Base-by-base conservation (phyloP, 2,797 vertebrate genomes). In the Aplochiton taeniatus region DNA sequence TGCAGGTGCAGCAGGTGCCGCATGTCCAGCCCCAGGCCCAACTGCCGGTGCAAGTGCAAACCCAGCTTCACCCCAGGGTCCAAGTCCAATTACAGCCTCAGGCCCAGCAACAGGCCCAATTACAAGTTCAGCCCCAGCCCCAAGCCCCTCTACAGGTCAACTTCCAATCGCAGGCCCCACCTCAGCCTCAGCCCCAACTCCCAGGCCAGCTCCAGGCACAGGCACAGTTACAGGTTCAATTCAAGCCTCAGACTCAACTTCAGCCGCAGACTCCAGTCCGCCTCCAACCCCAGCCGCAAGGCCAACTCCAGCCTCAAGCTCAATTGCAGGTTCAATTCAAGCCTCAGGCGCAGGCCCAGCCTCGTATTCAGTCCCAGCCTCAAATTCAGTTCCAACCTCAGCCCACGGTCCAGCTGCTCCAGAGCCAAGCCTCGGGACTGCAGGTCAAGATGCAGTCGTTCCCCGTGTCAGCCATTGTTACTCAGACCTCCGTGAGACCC, bases 281-380 rank as follows among this genome's bases (percentile, higher is more conserved):
- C 20, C 75, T 74, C 56, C 85, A 87, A 14, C 77, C 81, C 14
- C 84, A 88, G 65, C 77, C 85, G 1, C 52, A 54, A 54, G 4
- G 2, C 8, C 49, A 50, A 50, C 12, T 16, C 2, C 49, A 50
- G 16, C 49, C 49, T 16, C 49, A 50, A 45, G 11, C 52, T 31
- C 31, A 2, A n/a, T 31, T 31, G 5, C 61, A 52, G 16, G 13
- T 84, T 65, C 85, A 85, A 63, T 18, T 73, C 16, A 85, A 85
- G 17, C 81, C 86, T 51, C 88, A 89, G 57, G 87, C 88, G n/a
- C 87, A 89, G 72, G 84, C 88, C 63, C 83, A 88, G 58, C 72
- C 82, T 65, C 86, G 87, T 62, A 83, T 42, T 54, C 31, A 31
- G 31, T 31, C 31, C 31, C 31, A 31, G 6, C 31, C 31, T 31